Evolutionary conservation across 1,140 invertebrate species (phyloP), one percentile per base, ranked within the genome.

Genomic region (Aphis gossypii): DNA sequence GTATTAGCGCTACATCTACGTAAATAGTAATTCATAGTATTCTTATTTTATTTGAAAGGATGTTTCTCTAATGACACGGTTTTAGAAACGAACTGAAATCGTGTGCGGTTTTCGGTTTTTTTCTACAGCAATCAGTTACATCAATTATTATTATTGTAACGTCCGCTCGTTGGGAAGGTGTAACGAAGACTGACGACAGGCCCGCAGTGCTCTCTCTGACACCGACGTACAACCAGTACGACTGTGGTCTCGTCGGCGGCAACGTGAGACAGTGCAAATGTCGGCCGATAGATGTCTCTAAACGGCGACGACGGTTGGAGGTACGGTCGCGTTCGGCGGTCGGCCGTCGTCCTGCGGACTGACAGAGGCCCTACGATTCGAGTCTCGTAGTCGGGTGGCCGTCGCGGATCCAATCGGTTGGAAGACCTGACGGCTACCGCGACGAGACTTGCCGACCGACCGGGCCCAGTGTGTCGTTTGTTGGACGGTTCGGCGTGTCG

Each of bases 261-360:
- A 4, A 2, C n/a, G n/a, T 2, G 68, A 35, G 30, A 7, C 68
- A 83, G 82, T 35, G 20, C 35, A 23, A 35, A 38, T 2, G 35
- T 20, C 44, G 86, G 86, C 88, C 88, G 88, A 23, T 30, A 92
- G 91, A 92, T 92, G 48, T 76, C 76, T 76, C 91, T 95, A n/a
- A 23, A 0, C 46, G 0, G 46, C 30, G 7, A 1, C 0, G 9
- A 30, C n/a, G 44, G 46, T 84, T 54, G 48, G 48, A 2, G 6
- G 1, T 23, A 20, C 48, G 7, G 30, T 1, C 20, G 18, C 46
- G 11, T 18, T 35, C 30, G 11, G 14, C 86, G 30, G 23, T 14
- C 41, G 23, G 1, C 51, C 35, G 51, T 23, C 30, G 35, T 20
- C 90, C 38, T 8, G 11, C 41, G 11, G 48, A 11, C 48, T 0